Evolutionary conservation across 1,140 invertebrate species (phyloP).

Genomic region (Bactericera cockerelli): DNA sequence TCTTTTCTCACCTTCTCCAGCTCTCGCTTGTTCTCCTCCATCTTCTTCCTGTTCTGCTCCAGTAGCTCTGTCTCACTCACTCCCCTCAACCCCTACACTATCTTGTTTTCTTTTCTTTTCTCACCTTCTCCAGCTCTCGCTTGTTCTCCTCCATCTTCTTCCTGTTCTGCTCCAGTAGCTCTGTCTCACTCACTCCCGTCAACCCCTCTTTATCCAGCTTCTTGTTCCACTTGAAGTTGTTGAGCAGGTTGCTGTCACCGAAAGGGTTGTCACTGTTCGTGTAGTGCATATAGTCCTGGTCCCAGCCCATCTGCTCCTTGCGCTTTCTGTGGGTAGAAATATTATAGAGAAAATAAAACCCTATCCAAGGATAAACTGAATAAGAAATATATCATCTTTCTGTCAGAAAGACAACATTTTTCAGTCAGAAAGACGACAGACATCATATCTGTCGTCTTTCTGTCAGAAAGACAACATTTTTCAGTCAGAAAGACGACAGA

Average conservation of each 20-base stretch:
- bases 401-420: no score
- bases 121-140: constrained; percentile 66
- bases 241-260: constrained; percentile 83
- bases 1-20: no score
- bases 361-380: background rate
- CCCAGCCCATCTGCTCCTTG: constrained; percentile 88
- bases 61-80: no score
- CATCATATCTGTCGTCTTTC: no score
- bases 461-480: background rate
- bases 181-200: constrained; percentile 55
- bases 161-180: constrained; percentile 70
- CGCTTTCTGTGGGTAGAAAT: constrained; percentile 44
- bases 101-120: no score
- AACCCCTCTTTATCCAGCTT: constrained; percentile 92
- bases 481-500: background rate
- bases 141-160: constrained; percentile 83
- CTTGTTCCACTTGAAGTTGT: constrained; percentile 93
- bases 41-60: no score
- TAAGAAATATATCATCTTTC: background rate
- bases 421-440: background rate
- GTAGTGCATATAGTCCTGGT: constrained; percentile 88
- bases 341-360: background rate
- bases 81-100: no score
- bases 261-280: constrained; percentile 98
- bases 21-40: no score